phyloP scores from a whole-genome alignment of 2,797 vertebrate genomes.

The Oreortyx pictus region DNA sequence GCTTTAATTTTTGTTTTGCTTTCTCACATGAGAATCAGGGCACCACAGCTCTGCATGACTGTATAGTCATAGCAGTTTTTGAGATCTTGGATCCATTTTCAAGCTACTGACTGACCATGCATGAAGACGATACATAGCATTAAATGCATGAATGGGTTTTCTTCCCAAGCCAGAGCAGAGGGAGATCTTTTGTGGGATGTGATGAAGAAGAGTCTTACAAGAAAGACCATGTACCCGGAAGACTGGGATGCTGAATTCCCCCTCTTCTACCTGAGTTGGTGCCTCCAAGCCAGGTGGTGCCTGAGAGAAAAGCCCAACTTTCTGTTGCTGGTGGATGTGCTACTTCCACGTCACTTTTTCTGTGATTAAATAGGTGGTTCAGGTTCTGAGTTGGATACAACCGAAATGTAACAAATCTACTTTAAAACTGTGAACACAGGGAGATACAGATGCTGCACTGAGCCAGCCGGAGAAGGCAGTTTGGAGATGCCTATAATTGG shows the following conservation, averaged over 20 bases:
- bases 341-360: too few relatives aligned
- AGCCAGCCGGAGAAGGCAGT: not conserved
- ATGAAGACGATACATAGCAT: not conserved
- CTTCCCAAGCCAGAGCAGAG: not conserved
- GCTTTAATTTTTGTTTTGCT: not conserved
- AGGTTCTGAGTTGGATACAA: not conserved
- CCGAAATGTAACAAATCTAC: not conserved
- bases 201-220: not conserved
- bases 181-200: not conserved
- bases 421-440: not conserved
- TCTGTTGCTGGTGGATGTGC: not conserved
- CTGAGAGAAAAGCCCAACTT: not conserved
- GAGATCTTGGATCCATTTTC: not conserved
- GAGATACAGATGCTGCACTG: not conserved
- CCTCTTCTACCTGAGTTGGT: not conserved
- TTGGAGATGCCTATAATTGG: not conserved
- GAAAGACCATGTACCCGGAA: not conserved
- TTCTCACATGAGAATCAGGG: not conserved
- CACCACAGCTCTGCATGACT: not conserved
- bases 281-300: not conserved
- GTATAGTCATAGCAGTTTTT: not conserved
- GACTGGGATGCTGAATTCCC: not conserved
- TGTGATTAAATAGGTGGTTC: not conserved
- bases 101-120: not conserved
- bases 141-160: not conserved